Base-by-base conservation (phyloP, 2,888 invertebrate genomes). In the Ochropacha duplaris region DNA sequence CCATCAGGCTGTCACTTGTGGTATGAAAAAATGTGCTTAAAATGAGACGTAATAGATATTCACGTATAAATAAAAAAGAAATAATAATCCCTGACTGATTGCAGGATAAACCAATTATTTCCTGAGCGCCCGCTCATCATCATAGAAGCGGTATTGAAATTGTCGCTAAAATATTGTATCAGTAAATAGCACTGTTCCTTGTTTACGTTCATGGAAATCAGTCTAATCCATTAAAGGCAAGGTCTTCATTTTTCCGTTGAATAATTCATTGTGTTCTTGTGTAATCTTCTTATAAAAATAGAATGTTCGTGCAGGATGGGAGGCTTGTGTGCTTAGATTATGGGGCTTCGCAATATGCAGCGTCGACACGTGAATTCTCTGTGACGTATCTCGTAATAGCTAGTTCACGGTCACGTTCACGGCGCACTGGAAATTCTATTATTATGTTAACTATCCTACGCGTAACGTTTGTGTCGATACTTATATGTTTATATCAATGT, bases 371-470 rank as follows among this genome's bases (percentile, higher is more conserved):
- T 75, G 79, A 74, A 65, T 60, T 67, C 61, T 80, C 78, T 76
- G 6, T 28, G 74, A 75, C 72, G 65, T 63, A 70, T 70, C 74
- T 68, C 71, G 71, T 64, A 69, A 79, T 72, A 75, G 67, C 67
- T 69, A 70, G 75, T 79, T 83, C 88, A 88, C 79, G 88, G 90
- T 85, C 90, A 90, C 79, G 90, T 83, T 83, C 88, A 86, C 68
- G 83, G 80, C 69, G 60, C 62, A 64, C 76, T 73, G 71, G 70
- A 74, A 75, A 73, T 72, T 68, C 60, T 16, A 31, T 31, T 19
- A 31, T 34, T 16, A 28, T 31, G 12, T 31, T 28, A 9, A 16
- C 50, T n/a, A n/a, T 26, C n/a, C n/a, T n/a, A n/a, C n/a, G 31
- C 9, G 12, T 16, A 8, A 28, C 16, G 36, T 16, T 8, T 50